Conservation (phyloP, 2,797 vertebrate genomes). For the Mormyrops attenuatus region DNA sequence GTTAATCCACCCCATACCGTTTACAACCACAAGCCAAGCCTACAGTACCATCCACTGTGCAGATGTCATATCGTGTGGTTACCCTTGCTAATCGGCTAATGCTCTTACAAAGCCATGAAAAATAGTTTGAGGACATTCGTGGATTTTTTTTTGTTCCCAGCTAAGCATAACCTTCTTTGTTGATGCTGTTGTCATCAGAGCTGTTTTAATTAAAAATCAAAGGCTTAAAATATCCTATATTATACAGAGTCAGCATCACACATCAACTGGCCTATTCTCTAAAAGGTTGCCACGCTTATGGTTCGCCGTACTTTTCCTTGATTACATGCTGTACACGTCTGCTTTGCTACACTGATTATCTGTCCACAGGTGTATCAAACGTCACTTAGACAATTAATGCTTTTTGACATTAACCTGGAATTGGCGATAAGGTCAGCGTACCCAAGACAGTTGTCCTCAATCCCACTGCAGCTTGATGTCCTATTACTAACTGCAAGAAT, state of each 20-base stretch:
- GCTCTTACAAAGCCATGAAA: background rate
- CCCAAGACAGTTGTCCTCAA: conserved; percentile 16
- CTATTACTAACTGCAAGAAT: conserved; percentile 13
- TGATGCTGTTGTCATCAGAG: background rate
- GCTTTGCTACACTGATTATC: background rate
- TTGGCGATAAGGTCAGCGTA: background rate
- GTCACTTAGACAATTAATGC: conserved; percentile 9
- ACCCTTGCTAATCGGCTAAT: background rate
- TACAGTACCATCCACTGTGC: background rate
- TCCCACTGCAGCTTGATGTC: conserved; percentile 9
- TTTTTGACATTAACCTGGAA: background rate
- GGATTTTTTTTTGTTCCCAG: background rate
- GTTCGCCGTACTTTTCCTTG: background rate
- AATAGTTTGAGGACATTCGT: background rate
- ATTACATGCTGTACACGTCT: background rate
- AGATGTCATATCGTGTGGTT: background rate
- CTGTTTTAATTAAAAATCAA: background rate
- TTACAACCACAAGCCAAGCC: background rate
- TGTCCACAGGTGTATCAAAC: background rate
- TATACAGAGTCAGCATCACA: background rate
- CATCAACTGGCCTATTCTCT: background rate
- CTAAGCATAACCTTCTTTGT: background rate
- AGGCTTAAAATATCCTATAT: background rate
- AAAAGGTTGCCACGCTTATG: background rate
- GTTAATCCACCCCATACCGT: background rate